Percentiles rank a stretch among this genome's conserved stretches.
phyloP scores from a whole-genome alignment of 2,113 vertebrate genomes.

The Mus spicilegus region DNA sequence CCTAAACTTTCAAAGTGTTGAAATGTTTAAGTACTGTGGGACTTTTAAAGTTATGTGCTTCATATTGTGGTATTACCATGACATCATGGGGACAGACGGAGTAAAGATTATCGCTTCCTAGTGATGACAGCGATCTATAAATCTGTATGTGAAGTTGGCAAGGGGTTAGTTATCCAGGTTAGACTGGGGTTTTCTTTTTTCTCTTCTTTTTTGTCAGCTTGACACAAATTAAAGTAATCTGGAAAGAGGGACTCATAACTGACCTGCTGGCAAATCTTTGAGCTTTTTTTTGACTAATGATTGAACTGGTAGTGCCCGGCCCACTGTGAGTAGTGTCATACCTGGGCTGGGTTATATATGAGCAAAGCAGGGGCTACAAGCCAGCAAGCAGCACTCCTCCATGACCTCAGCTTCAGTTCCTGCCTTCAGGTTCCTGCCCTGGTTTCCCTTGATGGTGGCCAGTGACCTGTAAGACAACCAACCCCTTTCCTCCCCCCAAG shows the following conservation, averaged over 20 bases:
- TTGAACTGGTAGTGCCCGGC: too few species aligned
- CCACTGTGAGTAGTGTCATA: background rate
- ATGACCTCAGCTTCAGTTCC: background rate
- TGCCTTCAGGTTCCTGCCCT: background rate
- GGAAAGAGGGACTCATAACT: background rate
- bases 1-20: background rate
- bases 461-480: too few species aligned
- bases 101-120: background rate
- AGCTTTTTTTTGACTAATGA: background rate
- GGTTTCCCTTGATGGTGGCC: background rate
- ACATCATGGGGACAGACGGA: background rate
- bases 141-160: background rate
- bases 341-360: background rate
- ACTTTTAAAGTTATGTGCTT: background rate
- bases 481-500: background rate
- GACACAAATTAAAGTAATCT: background rate
- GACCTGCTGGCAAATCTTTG: background rate
- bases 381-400: background rate
- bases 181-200: too few species aligned
- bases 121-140: too few species aligned
- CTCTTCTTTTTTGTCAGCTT: background rate
- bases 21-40: background rate
- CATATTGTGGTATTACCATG: too few species aligned
- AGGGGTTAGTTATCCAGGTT: background rate
- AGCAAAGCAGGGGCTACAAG: background rate